phyloP scores from a whole-genome alignment of 1,140 invertebrate species.

The Drosophila arawakana region DNA sequence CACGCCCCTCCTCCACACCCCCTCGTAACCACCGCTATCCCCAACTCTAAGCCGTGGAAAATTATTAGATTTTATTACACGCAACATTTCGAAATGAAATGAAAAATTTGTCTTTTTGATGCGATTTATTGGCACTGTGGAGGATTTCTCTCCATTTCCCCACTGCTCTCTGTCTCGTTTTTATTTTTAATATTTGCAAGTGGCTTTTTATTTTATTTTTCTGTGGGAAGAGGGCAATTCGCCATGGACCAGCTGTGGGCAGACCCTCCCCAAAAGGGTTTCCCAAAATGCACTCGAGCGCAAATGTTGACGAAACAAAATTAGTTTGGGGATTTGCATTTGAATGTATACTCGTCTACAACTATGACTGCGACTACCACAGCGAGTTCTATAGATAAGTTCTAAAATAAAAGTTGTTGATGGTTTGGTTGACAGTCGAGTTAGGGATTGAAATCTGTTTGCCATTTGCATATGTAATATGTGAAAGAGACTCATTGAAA shows the following conservation, averaged over 20 bases:
- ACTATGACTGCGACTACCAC: conserved; percentile 6
- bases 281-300: conserved; percentile 63
- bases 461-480: conserved; percentile 78
- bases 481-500: conserved; percentile 39
- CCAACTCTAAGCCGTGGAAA: conserved; percentile 42
- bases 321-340: conserved; percentile 82
- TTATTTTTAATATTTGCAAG: conserved; percentile 77
- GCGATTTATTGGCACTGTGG: conserved; percentile 55
- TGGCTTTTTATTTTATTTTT: conserved; percentile 52
- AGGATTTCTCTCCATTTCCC: conserved; percentile 40
- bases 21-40: no score
- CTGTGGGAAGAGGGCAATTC: conserved; percentile 9
- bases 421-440: conserved; percentile 41
- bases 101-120: conserved; percentile 67
- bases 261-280: conserved; percentile 50
- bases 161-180: conserved; percentile 37
- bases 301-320: conserved; percentile 75
- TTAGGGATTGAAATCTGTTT: conserved; percentile 63
- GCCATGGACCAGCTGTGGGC: conserved; percentile 55
- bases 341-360: conserved; percentile 43
- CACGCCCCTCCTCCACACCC: not conserved
- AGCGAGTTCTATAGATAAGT: conserved; percentile 42
- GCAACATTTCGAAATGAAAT: conserved; percentile 63
- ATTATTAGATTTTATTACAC: conserved; percentile 80
- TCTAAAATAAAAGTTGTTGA: conserved; percentile 61